These are phyloP conservation scores for Sebastes hubbsi DNA, from an alignment of 2,797 vertebrate genomes.

Conservation along the genomic window DNA sequence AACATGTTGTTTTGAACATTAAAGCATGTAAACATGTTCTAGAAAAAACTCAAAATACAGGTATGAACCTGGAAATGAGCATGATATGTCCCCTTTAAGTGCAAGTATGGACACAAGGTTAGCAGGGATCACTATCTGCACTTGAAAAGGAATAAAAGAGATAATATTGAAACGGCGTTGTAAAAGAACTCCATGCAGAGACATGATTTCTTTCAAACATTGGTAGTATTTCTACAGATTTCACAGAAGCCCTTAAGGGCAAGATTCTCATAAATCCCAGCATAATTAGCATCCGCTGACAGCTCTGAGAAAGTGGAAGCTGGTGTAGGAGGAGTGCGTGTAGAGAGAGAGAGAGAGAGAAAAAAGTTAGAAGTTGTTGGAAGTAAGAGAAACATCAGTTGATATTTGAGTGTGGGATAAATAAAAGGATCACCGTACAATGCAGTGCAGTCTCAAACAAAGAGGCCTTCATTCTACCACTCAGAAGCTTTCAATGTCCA, in stretches of 20 bases:
- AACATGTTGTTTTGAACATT: neutral
- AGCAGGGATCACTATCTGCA: neutral
- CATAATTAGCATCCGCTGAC: conserved; percentile 35
- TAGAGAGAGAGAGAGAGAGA: neutral
- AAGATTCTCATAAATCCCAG: neutral
- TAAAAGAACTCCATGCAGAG: conserved; percentile 8
- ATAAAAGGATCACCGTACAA: neutral
- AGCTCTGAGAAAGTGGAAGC: conserved; percentile 16
- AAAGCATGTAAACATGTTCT: neutral
- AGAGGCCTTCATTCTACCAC: neutral
- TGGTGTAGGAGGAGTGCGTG: neutral
- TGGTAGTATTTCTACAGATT: conserved; percentile 42
- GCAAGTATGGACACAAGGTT: neutral
- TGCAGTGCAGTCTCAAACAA: neutral
- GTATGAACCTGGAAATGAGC: neutral
- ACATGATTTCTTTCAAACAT: conserved; percentile 25
- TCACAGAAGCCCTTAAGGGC: conserved; percentile 10
- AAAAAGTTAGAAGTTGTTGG: neutral
- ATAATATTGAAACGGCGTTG: conserved; percentile 9
- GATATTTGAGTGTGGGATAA: neutral
- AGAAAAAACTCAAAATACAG: neutral
- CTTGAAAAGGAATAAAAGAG: conserved; percentile 12
- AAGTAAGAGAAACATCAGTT: neutral
- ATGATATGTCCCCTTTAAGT: neutral
- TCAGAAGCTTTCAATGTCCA: neutral